Evolutionary conservation across 2,113 vertebrate species (phyloP).

Genomic region (Quiscalus mexicanus): DNA sequence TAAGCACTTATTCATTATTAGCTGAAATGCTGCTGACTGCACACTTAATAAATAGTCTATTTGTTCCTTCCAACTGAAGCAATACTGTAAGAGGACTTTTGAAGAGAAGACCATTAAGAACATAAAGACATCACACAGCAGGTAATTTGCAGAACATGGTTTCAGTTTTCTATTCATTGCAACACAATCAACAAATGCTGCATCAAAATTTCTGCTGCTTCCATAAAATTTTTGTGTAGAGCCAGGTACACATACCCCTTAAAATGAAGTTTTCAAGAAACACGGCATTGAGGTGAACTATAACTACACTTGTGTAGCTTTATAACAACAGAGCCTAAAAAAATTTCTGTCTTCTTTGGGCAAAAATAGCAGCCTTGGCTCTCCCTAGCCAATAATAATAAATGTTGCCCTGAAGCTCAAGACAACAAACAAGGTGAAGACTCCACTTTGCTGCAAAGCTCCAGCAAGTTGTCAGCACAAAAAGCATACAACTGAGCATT

Average conservation of each 20-base stretch:
- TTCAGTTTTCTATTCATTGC: slow-evolving; percentile 25
- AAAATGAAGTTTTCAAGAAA: not conserved
- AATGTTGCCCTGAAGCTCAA: not conserved
- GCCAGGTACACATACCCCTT: not conserved
- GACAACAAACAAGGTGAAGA: not conserved
- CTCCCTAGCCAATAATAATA: not conserved
- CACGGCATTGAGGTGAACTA: not conserved
- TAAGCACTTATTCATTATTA: slow-evolving; percentile 67
- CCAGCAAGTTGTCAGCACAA: not conserved
- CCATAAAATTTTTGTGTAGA: not conserved
- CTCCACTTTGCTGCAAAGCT: not conserved
- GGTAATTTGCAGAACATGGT: slow-evolving; percentile 29
- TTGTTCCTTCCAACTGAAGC: slow-evolving; percentile 62
- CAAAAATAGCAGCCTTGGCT: not conserved
- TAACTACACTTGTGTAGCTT: not conserved
- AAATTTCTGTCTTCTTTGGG: not conserved
- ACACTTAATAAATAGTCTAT: slow-evolving; percentile 67
- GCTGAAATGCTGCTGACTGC: slow-evolving; percentile 54
- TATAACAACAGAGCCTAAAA: not conserved
- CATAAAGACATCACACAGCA: slow-evolving; percentile 33
- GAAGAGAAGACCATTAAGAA: slow-evolving; percentile 51
- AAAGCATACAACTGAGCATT: not conserved
- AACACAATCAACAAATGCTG: slow-evolving; percentile 47
- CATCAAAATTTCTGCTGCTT: slow-evolving; percentile 20
- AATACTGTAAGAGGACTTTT: slow-evolving; percentile 35